Conservation (phyloP, 1,140 invertebrate species). For the Drosophila lini region DNA sequence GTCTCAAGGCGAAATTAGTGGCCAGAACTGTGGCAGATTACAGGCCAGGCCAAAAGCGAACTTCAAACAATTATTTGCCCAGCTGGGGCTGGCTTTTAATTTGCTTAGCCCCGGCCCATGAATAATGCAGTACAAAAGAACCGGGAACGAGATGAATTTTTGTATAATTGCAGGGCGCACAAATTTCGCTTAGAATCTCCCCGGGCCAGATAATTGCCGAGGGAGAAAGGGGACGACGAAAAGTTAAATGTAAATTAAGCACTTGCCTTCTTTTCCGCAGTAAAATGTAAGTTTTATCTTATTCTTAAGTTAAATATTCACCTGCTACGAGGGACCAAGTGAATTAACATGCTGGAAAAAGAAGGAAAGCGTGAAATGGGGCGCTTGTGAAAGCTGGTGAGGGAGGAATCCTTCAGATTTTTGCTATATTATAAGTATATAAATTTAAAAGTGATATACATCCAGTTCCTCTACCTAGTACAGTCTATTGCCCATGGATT, state of each 20-base stretch:
- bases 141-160: slow-evolving; percentile 42
- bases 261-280: slow-evolving; percentile 24
- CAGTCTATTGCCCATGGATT: background rate
- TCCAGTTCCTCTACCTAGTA: background rate
- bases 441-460: background rate
- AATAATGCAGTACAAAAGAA: slow-evolving; percentile 53
- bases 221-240: slow-evolving; percentile 17
- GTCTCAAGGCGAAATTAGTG: slow-evolving; percentile 78
- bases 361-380: background rate
- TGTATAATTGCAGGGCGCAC: slow-evolving; percentile 50
- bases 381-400: background rate
- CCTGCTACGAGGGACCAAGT: slow-evolving; percentile 7
- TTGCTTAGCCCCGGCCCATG: slow-evolving; percentile 58
- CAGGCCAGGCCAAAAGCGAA: slow-evolving; percentile 63
- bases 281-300: slow-evolving; percentile 32
- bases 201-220: slow-evolving; percentile 42
- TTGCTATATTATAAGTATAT: background rate
- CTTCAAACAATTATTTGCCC: slow-evolving; percentile 75
- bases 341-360: slow-evolving; percentile 1
- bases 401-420: background rate
- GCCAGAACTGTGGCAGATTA: slow-evolving; percentile 78
- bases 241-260: slow-evolving; percentile 52
- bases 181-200: slow-evolving; percentile 54
- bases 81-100: slow-evolving; percentile 67
- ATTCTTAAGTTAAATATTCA: slow-evolving; percentile 36